Base-by-base conservation (phyloP, 2,113 vertebrate species). In the Rhinoptilus africanus region DNA sequence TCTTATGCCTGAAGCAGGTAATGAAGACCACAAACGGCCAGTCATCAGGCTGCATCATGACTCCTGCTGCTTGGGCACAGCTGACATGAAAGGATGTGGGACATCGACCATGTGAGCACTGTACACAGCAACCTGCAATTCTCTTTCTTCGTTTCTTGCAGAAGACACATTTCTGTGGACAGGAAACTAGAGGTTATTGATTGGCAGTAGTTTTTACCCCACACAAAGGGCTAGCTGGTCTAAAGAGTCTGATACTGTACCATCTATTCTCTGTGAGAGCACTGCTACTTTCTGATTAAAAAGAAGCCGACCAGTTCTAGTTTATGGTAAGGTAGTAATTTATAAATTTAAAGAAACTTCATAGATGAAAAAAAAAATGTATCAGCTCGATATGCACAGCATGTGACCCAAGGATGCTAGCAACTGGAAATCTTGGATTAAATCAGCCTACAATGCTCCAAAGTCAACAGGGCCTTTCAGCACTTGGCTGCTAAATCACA, bases 11-110 rank as follows among this genome's bases (percentile, higher is more conserved):
- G 87, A 99, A 99, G 96, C 99, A 99, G 86, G 99, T 99, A 80
- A 99, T 99, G 54, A 99, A 99, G 94, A 99, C 99, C 21, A 99
- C 99, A 63, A 99, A 99, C 8, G 99, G 99, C 99, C 99, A 99
- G 86, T 99, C 99, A 9, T 99, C 99, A 0, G 99, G 99, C 97
- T 99, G 99, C 99, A 99, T 99, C 98, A 99, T 98, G 22, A 99
- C 99, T 8, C 99, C 99, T 0, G 99, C 99, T 20, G 99, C 99
- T 97, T 99, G 99, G 41, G 99, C 99, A 53, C 99, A 99, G 96
- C 99, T 99, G 75, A 99, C 99, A 12, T 99, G 99, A 96, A 99
- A 99, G 43, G 99, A 99, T 5, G 99, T 99, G 59, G 99, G 99
- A 92, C 99, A 99, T 27, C 99, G 99, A 45, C 99, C 99, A 3